These are phyloP conservation scores for Xanthia togata DNA, from an alignment of 2,888 invertebrate species.

Conservation along the genomic window DNA sequence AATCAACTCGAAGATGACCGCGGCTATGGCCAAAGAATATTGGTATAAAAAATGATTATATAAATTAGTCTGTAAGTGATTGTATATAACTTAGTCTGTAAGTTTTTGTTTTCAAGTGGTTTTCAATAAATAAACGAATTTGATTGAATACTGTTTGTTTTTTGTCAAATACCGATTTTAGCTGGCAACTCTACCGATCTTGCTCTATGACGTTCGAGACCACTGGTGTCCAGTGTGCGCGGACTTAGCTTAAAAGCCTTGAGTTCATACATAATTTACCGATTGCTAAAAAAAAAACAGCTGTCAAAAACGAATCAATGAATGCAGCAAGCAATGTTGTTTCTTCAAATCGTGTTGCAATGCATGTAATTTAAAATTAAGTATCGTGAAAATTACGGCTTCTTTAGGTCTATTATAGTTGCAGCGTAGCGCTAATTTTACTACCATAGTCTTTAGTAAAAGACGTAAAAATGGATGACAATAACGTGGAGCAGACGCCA, in stretches of 20 bases:
- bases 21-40: no score
- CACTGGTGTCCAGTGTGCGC: no score
- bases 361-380: slow-evolving; percentile 14
- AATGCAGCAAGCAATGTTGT: slow-evolving; percentile 39
- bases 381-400: background rate
- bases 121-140: no score
- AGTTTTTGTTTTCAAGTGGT: no score
- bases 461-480: slow-evolving; percentile 87
- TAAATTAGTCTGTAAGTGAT: no score
- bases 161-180: no score
- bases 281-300: background rate
- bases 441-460: slow-evolving; percentile 8
- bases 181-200: no score
- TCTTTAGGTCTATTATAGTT: background rate
- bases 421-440: slow-evolving; percentile 9
- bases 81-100: no score
- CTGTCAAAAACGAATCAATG: slow-evolving; percentile 37
- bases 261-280: background rate
- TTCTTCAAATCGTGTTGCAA: slow-evolving; percentile 24
- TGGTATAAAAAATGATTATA: no score
- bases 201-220: no score
- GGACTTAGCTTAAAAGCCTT: slow-evolving; percentile 9
- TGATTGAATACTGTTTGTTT: no score
- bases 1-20: no score
- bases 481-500: slow-evolving; percentile 91